Conservation (phyloP, 2,888 invertebrate genomes). For the Plusia festucae region DNA sequence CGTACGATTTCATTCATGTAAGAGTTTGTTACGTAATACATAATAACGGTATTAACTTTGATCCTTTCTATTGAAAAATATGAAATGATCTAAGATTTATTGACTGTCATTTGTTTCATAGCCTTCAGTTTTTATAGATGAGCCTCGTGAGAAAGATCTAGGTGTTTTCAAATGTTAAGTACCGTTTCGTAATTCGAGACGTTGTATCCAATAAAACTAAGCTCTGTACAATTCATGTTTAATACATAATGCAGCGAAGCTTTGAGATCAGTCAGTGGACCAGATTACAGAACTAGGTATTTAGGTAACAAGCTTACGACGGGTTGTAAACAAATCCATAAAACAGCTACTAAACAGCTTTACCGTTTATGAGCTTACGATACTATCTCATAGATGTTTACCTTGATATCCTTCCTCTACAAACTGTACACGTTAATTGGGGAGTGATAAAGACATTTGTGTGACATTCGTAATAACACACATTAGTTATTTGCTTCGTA, state of each 20-base stretch:
- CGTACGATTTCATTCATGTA: slow-evolving; percentile 29
- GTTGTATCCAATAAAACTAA: neutral
- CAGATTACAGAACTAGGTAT: slow-evolving; percentile 53
- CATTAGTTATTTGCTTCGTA: neutral
- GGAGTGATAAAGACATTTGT: slow-evolving; percentile 15
- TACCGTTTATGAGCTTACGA: slow-evolving; percentile 61
- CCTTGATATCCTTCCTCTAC: neutral
- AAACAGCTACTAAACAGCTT: slow-evolving; percentile 57
- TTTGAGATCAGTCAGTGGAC: slow-evolving; percentile 13
- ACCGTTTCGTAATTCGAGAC: neutral
- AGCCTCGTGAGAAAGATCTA: slow-evolving; percentile 5
- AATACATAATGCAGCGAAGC: neutral
- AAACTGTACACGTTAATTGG: slow-evolving; percentile 12
- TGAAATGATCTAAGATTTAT: neutral
- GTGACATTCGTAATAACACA: slow-evolving; percentile 9
- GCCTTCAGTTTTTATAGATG: slow-evolving; percentile 6
- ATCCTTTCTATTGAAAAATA: slow-evolving; percentile 3
- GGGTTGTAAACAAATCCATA: slow-evolving; percentile 61
- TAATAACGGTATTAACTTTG: neutral
- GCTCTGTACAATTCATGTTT: neutral
- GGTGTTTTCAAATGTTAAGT: neutral
- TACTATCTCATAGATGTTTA: slow-evolving; percentile 16
- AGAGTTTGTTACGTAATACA: slow-evolving; percentile 12
- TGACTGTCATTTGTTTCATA: neutral
- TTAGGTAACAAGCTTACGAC: slow-evolving; percentile 44